Conservation (phyloP, 2,888 invertebrate genomes). For the Apeira syringaria region DNA sequence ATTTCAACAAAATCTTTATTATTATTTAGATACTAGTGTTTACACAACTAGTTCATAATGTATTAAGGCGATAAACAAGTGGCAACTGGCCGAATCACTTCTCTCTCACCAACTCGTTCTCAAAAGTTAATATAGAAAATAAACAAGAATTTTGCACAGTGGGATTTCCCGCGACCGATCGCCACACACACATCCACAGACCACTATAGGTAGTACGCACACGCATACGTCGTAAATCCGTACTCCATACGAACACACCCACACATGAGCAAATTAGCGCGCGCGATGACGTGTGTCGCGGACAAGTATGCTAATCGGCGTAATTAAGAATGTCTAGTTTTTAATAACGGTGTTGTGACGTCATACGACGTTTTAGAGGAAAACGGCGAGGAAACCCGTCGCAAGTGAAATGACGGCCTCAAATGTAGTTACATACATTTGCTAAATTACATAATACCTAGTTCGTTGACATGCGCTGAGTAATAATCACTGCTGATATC, state of each 20-base stretch:
- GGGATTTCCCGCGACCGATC: conserved; percentile 63
- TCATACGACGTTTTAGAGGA: conserved; percentile 25
- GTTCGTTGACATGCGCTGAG: conserved; percentile 11
- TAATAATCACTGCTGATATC: background rate
- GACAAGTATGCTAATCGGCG: conserved; percentile 40
- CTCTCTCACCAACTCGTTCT: conserved; percentile 30
- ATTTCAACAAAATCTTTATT: no score
- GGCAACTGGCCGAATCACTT: conserved; percentile 19
- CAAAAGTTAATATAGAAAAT: conserved; percentile 31
- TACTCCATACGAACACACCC: conserved; percentile 25
- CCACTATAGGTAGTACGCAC: no score
- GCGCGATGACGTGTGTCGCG: conserved; percentile 27
- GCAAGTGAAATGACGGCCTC: conserved; percentile 24
- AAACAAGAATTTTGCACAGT: conserved; percentile 44
- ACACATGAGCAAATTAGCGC: conserved; percentile 12
- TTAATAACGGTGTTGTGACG: conserved; percentile 36
- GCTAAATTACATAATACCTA: conserved; percentile 7
- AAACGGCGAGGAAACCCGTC: conserved; percentile 23
- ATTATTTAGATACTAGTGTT: no score
- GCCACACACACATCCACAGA: conserved; percentile 11
- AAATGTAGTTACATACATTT: conserved; percentile 14
- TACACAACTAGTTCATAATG: no score
- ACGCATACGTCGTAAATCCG: no score
- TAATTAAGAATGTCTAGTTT: conserved; percentile 44
- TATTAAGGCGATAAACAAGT: no score